Evolutionary conservation across 64 coral and sea anemone genomes (phyloP), one percentile per base, ranked within the genome.

Genomic region (Trachythela sp.): DNA sequence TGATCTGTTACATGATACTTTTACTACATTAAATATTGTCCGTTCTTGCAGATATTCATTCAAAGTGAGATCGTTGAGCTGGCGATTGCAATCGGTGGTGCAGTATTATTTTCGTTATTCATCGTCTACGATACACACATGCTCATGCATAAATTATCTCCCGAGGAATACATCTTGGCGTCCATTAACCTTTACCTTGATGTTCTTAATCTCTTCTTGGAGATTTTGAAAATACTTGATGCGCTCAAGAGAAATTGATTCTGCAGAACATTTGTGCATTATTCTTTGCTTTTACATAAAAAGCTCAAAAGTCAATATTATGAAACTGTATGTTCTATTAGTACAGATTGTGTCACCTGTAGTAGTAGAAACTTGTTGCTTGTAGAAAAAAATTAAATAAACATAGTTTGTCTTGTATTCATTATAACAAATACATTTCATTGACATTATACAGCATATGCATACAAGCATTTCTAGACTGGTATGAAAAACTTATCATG

Each of bases 161-260:
- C 95, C 0, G 95, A 97, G 83, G 95, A 97, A 54, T 97, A 97
- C 83, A 92, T 97, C 39, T 48, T 97, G 91, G 95, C 95, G 2
- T 97, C 95, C 36, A 97, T 97, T n/a, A 97, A 97, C 75, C 93
- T 97, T 14, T 97, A 97, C 86, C 92, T 97, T 39, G 95, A 97
- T 87, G 92, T 97, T 39, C 92, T 97, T 42, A 97, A 97, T 64
- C 86, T 97, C 48, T 97, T 97, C 77, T 91, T 97, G 45, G 92
- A 97, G 45, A 97, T 97, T 75, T 92, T 97, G 31, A 94, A 89
- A 75, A 97, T 97, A 35, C 87, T 97, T 18, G 91, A 97, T 48
- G 84, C 93, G 18, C 92, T 97, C 88, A 97, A 97, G 39, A 97
- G 88, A 88, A 83, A 97, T 45, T 97, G 86, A 91, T 2, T 52